Base-by-base conservation (phyloP, 2,113 vertebrate species). In the Carlito syrichta region DNA sequence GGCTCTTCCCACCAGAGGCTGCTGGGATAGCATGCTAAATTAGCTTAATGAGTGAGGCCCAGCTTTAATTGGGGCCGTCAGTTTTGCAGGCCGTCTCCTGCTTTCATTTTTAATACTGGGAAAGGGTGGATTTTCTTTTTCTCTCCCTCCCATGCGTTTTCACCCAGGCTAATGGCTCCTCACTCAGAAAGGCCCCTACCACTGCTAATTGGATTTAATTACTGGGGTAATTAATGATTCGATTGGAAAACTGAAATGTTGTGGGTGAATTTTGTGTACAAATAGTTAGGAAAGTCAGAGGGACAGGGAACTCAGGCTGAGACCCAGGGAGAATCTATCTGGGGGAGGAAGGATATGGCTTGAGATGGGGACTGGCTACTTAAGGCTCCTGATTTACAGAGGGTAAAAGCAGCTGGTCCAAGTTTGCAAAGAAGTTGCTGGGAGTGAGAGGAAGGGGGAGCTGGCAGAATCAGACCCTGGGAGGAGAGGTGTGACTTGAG, bases 161-260 rank as follows among this genome's bases (percentile, higher is more conserved):
- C 94, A 95, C 95, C 96, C 96, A 74, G 66, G 89, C 93, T 98
- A 96, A 96, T 97, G 95, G 96, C 66, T 95, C 94, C 76, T 94
- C 23, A 6, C 86, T 97, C 96, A 94, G 96, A 97, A 96, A 96
- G 96, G 95, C 93, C 96, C 95, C 86, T 86, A 84, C 69, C 76
- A 87, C 91, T 78, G 92, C 95, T 98, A 98, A 97, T 96, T 97
- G 96, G 89, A 92, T 97, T 95, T 97, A 97, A 98, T 96, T 96
- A 96, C 90, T 96, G 87, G 94, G 96, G 77, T 97, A 97, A 97
- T 97, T 96, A 96, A 98, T 96, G 96, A 97, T 97, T 93, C 52
- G 76, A 91, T 86, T 97, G 95, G 96, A 96, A 98, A 96, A 94
- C 96, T 96, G 84, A 96, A 97, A 95, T 96, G 82, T 86, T 69